phyloP scores from a whole-genome alignment of 1,140 invertebrate genomes.

The Drosophila saltans region DNA sequence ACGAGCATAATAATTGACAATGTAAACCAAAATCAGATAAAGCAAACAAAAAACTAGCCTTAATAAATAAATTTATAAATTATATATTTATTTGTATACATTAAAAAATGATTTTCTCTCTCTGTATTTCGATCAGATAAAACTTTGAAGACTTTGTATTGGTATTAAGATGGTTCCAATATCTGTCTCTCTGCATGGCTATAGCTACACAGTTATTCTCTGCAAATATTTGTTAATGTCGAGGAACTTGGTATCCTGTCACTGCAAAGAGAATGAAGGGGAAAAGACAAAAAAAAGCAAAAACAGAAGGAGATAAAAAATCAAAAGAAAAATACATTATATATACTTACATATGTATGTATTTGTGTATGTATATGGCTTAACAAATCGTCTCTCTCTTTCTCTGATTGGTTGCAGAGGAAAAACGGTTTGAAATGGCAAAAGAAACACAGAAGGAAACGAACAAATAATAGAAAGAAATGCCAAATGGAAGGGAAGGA shows the following conservation, averaged over 20 bases:
- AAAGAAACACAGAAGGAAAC: conserved; percentile 46
- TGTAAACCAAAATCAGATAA: too few relatives aligned
- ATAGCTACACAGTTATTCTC: neutral
- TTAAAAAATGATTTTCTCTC: too few relatives aligned
- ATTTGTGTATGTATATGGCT: conserved; percentile 7
- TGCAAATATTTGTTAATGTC: conserved; percentile 10
- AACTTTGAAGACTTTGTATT: too few relatives aligned
- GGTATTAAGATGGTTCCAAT: neutral
- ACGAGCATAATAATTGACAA: too few relatives aligned
- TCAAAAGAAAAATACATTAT: conserved; percentile 33
- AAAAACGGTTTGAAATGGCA: conserved; percentile 40
- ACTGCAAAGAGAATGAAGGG: neutral
- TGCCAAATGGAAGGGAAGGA: conserved; percentile 16
- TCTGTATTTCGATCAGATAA: neutral
- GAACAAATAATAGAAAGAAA: conserved; percentile 21
- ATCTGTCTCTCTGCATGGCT: neutral
- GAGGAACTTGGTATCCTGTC: neutral
- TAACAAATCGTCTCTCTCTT: conserved; percentile 3
- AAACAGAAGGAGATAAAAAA: neutral
- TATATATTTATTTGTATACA: too few relatives aligned
- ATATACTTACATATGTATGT: conserved; percentile 26
- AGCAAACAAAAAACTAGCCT: too few relatives aligned
- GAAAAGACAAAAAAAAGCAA: conserved; percentile 10
- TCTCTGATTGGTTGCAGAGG: conserved; percentile 42
- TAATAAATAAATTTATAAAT: too few relatives aligned